Base-by-base conservation (phyloP, 2,113 vertebrate genomes). In the Struthidea cinerea region DNA sequence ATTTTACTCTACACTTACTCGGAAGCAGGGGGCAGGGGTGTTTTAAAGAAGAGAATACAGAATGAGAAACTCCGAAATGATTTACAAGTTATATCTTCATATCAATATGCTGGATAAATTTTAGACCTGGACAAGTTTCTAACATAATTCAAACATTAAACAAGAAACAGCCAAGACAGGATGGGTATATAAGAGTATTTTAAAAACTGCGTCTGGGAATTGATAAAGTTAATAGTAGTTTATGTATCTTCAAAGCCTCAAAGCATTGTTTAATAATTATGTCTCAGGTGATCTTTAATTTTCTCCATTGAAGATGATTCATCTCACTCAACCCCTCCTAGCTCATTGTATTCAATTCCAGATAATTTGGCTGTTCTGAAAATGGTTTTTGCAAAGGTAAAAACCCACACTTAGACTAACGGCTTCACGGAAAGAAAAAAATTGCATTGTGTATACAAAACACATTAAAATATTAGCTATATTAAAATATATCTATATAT, bases 271-370 rank as follows among this genome's bases (percentile, higher is more conserved):
- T 81, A 70, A 53, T 91, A 91, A 89, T 93, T 95, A 83, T 10
- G 42, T 84, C 70, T 85, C 91, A 67, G 77, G 42, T 73, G 78
- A 90, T 76, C 41, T 46, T 91, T 95, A 79, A 90, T 90, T 90
- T 94, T 60, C 65, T 69, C 47, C 69, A 71, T 0, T 44, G 24
- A 57, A 87, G 33, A 61, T 18, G 15, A 95, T 61, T 88, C 46
- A 80, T 39, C 59, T 90, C 61, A 73, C 18, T 82, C 74, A 68
- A 55, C 18, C 20, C 22, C 35, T 76, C 81, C 84, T 30, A 83
- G 23, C 21, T 65, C 60, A 16, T 4, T 53, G 44, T 39, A 82
- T n/a, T 87, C 35, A 81, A 53, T 42, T 87, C 23, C 60, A 75
- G 19, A 81, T 76, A 9, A 75, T 44, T 63, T 53, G 28, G 49